Base-by-base conservation (phyloP, 2,113 vertebrate genomes). In the Alligator mississippiensis region DNA sequence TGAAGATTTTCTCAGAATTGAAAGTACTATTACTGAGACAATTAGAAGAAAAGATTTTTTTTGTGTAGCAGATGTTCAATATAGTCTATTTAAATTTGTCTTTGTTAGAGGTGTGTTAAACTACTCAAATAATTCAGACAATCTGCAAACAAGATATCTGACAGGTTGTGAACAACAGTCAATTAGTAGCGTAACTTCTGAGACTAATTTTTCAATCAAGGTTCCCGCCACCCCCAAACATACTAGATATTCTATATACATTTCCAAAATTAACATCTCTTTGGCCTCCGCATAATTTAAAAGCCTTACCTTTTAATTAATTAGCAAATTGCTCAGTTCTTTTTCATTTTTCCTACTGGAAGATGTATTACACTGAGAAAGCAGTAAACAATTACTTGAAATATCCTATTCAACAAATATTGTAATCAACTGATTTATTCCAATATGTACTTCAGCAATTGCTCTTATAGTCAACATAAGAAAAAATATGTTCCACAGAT, bases 91-190 rank as follows among this genome's bases (percentile, higher is more conserved):
- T 93, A 90, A 94, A 93, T 92, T 94, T 95, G 24, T 93, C 92
- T 96, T 94, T 93, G 70, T 85, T 95, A 90, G 93, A 96, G 95
- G 96, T 97, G 82, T 84, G 87, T 87, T 95, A 88, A 94, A 91
- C 91, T 89, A 88, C 89, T 96, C 83, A 91, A 92, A 80, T 95
- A 97, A 96, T 94, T 96, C 93, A 96, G 95, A 96, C 96, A 96
- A 95, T 95, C 92, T 96, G 94, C 93, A 96, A 97, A 96, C 93
- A 94, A 89, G 92, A 91, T 82, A 95, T 94, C 85, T 97, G 96
- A 96, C 94, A 95, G 88, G 94, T 93, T 96, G 93, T 90, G 94
- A 96, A 96, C 78, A 96, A 94, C 90, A 93, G 82, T 93, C 93
- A 93, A 89, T 95, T 96, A 94, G 88, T 95, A 93, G 9, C 79